Evolutionary conservation across 2,888 invertebrate species (phyloP), one percentile per base, ranked within the genome.

Genomic region (Ptychoptera contaminata): DNA sequence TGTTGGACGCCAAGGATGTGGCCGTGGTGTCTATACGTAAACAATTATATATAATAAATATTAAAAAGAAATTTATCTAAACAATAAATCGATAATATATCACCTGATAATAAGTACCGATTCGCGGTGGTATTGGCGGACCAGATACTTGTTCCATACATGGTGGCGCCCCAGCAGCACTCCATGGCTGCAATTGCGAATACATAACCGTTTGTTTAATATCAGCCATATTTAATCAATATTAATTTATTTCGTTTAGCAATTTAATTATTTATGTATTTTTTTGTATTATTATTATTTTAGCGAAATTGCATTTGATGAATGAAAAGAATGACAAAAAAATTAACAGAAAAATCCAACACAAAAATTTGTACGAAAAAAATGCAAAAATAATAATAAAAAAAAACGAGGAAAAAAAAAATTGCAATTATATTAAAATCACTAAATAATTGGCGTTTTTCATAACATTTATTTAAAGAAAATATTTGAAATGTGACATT

Each of bases 1-100:
- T 14, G 80, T 81, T 16, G 84, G 82, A 47, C 82, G 69, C 85
- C 85, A 85, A 14, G 83, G 82, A 61, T 83, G 82, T 46, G 79
- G 79, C 50, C 76, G 73, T 1, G 82, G 77, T 1, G 82, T 75
- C 65, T 81, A 38, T 5, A 42, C 31, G 36, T 10, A 15, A 40
- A 40, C 8, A 29, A 31, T 32, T 37, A 42, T 7, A 37, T 12
- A 12, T 11, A 41, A 34, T 15, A 43, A 40, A 12, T 40, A 23
- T 15, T 16, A 32, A n/a, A 30, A 29, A 40, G 34, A 23, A 40
- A 8, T 16, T 37, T 7, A 30, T 32, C 41, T 31, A 23, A 16
- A 30, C 31, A 37, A 8, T 15, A 3, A 12, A 16, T 37, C 2
- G 37, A 8, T 31, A 43, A n/a, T n/a, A n/a, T 37, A 44, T 34